A percentile compares a stretch with the other conserved stretches of the same genome.
These are phyloP conservation scores for Aurelia sp. DNA, from an alignment of 30 jellyfish, hydroid and myxozoan genomes.

Conservation along the genomic window DNA sequence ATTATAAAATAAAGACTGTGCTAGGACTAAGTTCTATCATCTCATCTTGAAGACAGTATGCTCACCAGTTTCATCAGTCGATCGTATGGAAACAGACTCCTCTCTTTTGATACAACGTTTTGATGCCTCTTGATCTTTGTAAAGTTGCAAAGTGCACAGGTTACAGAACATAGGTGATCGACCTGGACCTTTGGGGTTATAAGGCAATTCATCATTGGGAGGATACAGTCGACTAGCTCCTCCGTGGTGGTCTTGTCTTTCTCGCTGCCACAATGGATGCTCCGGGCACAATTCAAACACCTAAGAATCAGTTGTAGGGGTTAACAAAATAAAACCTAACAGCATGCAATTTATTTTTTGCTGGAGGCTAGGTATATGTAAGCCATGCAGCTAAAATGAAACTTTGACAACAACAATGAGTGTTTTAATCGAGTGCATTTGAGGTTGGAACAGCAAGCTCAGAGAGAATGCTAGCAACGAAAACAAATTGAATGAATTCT, in stretches of 20 bases:
- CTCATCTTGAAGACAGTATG: too few species aligned
- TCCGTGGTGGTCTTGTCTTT: slow-evolving; percentile 88
- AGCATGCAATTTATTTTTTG: too few species aligned
- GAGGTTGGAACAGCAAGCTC: too few species aligned
- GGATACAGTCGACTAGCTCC: slow-evolving; percentile 93
- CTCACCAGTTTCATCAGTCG: neutral
- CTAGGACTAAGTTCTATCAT: too few species aligned
- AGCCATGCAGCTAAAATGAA: too few species aligned
- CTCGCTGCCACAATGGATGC: slow-evolving; percentile 96
- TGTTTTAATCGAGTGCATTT: too few species aligned
- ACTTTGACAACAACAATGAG: too few species aligned
- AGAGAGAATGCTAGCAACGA: too few species aligned
- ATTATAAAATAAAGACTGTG: too few species aligned
- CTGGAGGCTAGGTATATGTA: too few species aligned
- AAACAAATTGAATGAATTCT: too few species aligned
- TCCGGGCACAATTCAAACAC: slow-evolving; percentile 84
- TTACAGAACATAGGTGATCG: slow-evolving; percentile 79
- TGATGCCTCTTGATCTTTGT: neutral
- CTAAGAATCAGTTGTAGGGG: slow-evolving; percentile 18
- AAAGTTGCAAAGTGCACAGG: slow-evolving; percentile 43
- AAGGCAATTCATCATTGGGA: slow-evolving; percentile 74
- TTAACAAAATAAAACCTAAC: too few species aligned
- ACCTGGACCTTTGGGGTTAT: slow-evolving; percentile 84
- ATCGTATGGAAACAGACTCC: neutral
- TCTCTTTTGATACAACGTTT: neutral